Evolutionary conservation across 2,113 vertebrate genomes (phyloP).

Genomic region (Thinocorus orbignyianus): DNA sequence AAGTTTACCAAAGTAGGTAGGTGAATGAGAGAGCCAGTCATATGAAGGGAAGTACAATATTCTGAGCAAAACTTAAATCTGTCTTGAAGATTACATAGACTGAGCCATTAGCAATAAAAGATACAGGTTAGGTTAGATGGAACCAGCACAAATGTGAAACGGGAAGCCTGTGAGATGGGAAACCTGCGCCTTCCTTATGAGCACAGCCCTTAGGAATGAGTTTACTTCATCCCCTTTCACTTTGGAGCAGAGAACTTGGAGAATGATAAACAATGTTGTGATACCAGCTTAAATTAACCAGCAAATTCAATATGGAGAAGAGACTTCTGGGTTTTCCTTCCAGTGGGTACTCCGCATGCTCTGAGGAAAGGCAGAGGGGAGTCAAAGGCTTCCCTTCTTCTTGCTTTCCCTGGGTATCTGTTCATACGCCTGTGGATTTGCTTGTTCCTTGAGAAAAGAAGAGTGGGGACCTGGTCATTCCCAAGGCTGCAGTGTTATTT

Average conservation of each 20-base stretch:
- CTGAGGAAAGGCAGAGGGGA: neutral
- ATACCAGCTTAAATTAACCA: neutral
- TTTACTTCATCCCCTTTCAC: neutral
- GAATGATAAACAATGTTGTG: neutral
- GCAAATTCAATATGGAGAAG: neutral
- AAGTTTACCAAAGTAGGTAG: neutral
- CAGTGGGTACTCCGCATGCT: neutral
- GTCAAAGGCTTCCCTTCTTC: neutral
- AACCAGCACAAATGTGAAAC: neutral
- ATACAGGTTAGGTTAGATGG: neutral
- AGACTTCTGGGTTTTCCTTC: neutral
- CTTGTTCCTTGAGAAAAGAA: neutral
- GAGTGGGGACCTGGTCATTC: neutral
- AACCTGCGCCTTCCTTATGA: neutral
- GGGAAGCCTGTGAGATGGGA: neutral
- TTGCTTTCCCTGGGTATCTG: neutral
- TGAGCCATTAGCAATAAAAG: neutral
- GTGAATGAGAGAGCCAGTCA: neutral
- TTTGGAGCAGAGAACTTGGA: neutral
- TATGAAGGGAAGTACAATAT: neutral
- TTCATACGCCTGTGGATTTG: neutral
- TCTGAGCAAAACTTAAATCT: neutral
- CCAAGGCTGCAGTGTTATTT: neutral
- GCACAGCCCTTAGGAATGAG: neutral
- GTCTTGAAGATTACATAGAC: neutral